These are phyloP conservation scores for Gambusia affinis DNA, from an alignment of 2,113 vertebrate genomes.

Conservation along the genomic window DNA sequence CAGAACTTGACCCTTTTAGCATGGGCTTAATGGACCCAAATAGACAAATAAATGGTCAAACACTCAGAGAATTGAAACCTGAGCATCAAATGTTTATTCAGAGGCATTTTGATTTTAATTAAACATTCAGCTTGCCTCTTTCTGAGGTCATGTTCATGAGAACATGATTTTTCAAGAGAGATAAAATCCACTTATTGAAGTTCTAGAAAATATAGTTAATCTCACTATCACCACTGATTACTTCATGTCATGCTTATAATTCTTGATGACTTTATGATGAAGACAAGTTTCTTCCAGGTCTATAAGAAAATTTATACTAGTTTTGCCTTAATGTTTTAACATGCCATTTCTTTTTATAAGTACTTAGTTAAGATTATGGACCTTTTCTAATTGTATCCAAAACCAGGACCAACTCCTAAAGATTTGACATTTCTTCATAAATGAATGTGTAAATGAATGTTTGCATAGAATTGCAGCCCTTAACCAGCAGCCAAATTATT, in stretches of 20 bases:
- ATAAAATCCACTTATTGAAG: constrained; percentile 18
- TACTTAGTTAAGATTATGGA: no score
- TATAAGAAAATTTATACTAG: no score
- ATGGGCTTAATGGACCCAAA: constrained; percentile 60
- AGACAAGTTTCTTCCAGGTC: no score
- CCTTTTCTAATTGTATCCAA: neutral
- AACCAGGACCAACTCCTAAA: neutral
- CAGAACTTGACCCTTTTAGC: constrained; percentile 22
- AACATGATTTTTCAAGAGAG: constrained; percentile 27
- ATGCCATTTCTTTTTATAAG: no score
- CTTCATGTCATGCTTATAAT: neutral
- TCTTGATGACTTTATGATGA: no score
- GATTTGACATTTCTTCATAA: neutral
- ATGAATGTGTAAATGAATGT: neutral
- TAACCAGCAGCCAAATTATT: neutral
- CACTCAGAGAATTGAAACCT: constrained; percentile 40
- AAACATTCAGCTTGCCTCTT: constrained; percentile 11
- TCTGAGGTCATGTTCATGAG: constrained; percentile 32
- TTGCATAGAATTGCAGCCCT: neutral
- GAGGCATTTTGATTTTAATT: constrained; percentile 49
- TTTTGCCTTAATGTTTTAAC: no score
- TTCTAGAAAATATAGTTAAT: constrained; percentile 40
- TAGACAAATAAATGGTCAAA: constrained; percentile 51
- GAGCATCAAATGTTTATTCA: constrained; percentile 56
- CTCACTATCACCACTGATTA: neutral